Percentiles rank a stretch among this genome's conserved stretches.
Conservation (phyloP, 2,113 vertebrate genomes). For the Podocnemis expansa region DNA sequence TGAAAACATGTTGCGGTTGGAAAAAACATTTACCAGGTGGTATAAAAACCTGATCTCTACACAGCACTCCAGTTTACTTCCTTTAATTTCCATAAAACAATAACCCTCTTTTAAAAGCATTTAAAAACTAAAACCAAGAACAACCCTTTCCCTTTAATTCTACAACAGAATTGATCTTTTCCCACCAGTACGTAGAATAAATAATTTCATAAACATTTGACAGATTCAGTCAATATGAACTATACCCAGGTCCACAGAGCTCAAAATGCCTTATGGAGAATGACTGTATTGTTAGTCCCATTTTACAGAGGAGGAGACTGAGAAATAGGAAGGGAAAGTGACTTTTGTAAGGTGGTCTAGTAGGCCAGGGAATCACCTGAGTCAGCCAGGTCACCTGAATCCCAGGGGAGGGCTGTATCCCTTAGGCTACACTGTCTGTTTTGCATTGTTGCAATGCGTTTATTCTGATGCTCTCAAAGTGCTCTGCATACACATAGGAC, state of each 20-base stretch:
- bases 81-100: neutral
- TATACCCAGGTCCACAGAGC: fast-evolving
- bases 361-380: no score
- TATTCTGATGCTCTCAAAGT: neutral
- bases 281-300: neutral
- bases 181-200: neutral
- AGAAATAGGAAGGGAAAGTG: neutral
- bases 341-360: neutral
- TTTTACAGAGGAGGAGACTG: neutral
- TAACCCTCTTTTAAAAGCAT: neutral
- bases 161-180: neutral
- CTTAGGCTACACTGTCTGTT: neutral
- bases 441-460: neutral
- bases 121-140: no score
- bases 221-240: neutral
- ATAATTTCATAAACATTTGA: neutral
- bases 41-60: neutral
- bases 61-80: fast-evolving
- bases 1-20: constrained; percentile 25
- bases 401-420: neutral
- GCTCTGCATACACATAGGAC: neutral
- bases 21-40: constrained; percentile 7
- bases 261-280: neutral
- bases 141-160: constrained; percentile 52
- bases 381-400: neutral